phyloP scores from a whole-genome alignment of 2,113 vertebrate species.

The Nibea albiflora region DNA sequence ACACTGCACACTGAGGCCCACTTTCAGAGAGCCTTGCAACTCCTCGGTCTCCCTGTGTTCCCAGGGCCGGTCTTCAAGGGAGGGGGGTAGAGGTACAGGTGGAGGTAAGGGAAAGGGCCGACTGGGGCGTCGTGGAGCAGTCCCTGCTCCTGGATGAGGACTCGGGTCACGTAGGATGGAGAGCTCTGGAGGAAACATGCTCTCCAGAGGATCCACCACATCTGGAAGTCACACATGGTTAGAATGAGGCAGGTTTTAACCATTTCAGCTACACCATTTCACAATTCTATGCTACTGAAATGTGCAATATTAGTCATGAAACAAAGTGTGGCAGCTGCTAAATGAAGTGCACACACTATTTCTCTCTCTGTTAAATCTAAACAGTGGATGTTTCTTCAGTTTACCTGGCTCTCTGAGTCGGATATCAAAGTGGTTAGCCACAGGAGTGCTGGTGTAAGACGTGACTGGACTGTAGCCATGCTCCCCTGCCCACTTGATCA shows the following conservation, averaged over 20 bases:
- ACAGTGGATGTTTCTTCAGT: not conserved
- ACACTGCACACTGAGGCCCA: constrained; percentile 88
- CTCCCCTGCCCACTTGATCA: constrained; percentile 91
- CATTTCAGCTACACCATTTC: constrained; percentile 26
- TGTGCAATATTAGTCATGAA: constrained; percentile 4
- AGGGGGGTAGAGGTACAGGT: constrained; percentile 43
- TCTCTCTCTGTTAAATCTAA: not conserved
- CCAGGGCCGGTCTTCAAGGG: constrained; percentile 35
- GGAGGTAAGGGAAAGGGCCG: constrained; percentile 86
- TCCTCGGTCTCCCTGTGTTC: constrained; percentile 83
- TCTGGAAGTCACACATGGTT: constrained; percentile 68
- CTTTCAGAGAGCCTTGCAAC: constrained; percentile 80
- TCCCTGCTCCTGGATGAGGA: constrained; percentile 65
- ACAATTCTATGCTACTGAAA: constrained; percentile 30
- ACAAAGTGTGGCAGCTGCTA: constrained; percentile 1
- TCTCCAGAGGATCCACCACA: constrained; percentile 65
- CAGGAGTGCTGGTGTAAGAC: constrained; percentile 91
- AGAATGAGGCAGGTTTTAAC: constrained; percentile 26
- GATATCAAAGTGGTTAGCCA: constrained; percentile 93
- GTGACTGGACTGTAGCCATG: constrained; percentile 86
- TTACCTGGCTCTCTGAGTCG: constrained; percentile 89
- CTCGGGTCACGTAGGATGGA: constrained; percentile 81
- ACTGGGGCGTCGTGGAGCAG: constrained; percentile 65
- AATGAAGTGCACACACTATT: not conserved
- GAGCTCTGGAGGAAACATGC: constrained; percentile 86